A percentile compares a stretch with the other conserved stretches of the same genome.
These are phyloP conservation scores for Drosophila murphyi DNA, from an alignment of 1,140 invertebrate genomes.

Conservation along the genomic window DNA sequence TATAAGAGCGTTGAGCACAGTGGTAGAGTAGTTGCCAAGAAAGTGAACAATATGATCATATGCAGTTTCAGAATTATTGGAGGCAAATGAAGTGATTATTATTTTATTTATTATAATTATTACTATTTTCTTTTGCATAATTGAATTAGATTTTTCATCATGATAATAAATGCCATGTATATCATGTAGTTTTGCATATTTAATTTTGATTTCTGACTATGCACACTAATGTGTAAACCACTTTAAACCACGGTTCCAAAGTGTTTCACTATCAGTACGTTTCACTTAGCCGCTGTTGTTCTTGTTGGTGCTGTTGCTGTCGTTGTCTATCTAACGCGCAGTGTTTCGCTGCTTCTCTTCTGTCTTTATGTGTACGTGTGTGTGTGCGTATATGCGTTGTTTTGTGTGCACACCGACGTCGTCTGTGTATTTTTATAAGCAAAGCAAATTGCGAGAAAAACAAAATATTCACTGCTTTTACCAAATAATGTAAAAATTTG, in stretches of 20 bases:
- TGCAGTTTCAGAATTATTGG: background rate
- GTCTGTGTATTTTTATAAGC: constrained; percentile 45
- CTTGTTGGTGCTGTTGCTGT: constrained; percentile 28
- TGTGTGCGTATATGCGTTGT: constrained; percentile 15
- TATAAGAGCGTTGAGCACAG: constrained; percentile 9
- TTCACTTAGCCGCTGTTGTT: constrained; percentile 45
- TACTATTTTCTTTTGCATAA: background rate
- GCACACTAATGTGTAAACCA: background rate
- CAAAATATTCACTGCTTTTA: constrained; percentile 39
- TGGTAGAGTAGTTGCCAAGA: background rate
- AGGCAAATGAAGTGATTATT: too few species aligned
- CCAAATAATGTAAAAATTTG: constrained; percentile 42
- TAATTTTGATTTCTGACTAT: too few species aligned
- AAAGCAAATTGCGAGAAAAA: constrained; percentile 29
- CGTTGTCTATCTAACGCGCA: constrained; percentile 66
- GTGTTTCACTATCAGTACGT: constrained; percentile 74
- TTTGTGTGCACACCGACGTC: constrained; percentile 17
- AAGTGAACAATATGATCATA: background rate
- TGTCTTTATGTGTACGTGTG: constrained; percentile 22
- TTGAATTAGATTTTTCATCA: too few species aligned
- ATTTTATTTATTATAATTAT: background rate
- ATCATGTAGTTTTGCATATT: background rate
- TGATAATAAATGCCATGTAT: background rate
- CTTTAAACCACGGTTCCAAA: constrained; percentile 42
- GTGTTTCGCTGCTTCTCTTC: constrained; percentile 15